Conservation (phyloP, 2,888 invertebrate species). For the Drosophila basisetae region DNA sequence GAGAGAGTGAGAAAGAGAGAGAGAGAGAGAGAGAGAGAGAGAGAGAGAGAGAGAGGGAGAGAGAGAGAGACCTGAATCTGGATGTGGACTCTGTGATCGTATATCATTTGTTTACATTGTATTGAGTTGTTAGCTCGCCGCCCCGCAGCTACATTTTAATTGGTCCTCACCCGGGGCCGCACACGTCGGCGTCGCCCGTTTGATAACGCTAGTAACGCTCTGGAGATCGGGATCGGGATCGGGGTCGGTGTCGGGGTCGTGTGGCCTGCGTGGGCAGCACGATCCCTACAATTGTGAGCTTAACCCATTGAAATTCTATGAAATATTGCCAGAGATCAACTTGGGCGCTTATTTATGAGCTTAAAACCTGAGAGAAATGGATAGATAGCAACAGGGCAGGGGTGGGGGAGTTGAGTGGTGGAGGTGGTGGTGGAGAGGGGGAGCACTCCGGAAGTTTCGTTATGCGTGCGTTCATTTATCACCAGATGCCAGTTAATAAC, state of each 20-base stretch:
- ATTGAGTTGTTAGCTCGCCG: constrained; percentile 76
- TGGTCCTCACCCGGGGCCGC: constrained; percentile 59
- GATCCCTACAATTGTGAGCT: background rate
- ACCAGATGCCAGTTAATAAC: constrained; percentile 61
- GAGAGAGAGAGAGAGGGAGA: background rate
- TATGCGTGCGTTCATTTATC: constrained; percentile 61
- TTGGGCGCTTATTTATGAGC: constrained; percentile 52
- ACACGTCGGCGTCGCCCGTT: constrained; percentile 55
- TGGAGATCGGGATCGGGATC: constrained; percentile 2
- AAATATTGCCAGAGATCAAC: constrained; percentile 22
- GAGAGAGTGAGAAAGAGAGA: background rate
- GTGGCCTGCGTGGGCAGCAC: constrained; percentile 57
- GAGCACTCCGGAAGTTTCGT: constrained; percentile 61
- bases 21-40: background rate
- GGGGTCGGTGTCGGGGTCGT: constrained; percentile 20
- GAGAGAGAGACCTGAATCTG: background rate
- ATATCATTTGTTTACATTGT: constrained; percentile 80
- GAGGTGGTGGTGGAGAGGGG: background rate
- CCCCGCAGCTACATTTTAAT: constrained; percentile 71
- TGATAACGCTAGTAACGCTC: constrained; percentile 45
- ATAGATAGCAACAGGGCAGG: background rate
- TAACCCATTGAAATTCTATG: constrained; percentile 31
- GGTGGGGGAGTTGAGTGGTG: background rate
- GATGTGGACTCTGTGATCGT: constrained; percentile 60
- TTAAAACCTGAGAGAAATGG: constrained; percentile 11